Percentiles rank a stretch among this genome's conserved stretches.
These are phyloP conservation scores for Griposia aprilina DNA, from an alignment of 2,888 invertebrate genomes.

Conservation along the genomic window DNA sequence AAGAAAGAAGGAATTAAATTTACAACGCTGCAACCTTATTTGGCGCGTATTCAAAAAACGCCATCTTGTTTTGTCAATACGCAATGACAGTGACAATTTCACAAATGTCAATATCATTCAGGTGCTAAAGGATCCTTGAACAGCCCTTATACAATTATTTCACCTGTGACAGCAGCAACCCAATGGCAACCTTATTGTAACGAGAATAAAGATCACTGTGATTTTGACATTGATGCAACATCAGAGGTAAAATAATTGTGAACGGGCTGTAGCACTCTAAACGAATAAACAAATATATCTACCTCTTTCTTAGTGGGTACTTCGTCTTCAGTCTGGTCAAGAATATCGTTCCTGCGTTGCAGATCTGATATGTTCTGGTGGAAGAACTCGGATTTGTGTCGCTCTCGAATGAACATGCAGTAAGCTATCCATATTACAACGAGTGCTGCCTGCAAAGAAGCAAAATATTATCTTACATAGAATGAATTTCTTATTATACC, in stretches of 20 bases:
- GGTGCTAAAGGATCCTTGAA: neutral
- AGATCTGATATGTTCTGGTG: slow-evolving; percentile 83
- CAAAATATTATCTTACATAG: slow-evolving; percentile 2
- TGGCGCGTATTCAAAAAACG: neutral
- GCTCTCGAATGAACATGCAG: slow-evolving; percentile 86
- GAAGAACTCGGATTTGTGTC: slow-evolving; percentile 80
- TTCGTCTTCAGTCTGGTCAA: slow-evolving; percentile 73
- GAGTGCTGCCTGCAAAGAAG: slow-evolving; percentile 78
- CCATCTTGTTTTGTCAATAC: neutral
- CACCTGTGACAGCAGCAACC: too few relatives aligned
- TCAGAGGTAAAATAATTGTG: too few relatives aligned
- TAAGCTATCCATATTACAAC: slow-evolving; percentile 84
- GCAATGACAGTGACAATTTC: neutral
- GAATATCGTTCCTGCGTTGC: slow-evolving; percentile 74
- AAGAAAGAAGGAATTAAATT: neutral
- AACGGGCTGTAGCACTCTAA: neutral
- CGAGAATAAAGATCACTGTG: too few relatives aligned
- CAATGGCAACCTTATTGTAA: too few relatives aligned
- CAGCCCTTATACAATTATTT: too few relatives aligned
- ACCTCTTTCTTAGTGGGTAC: slow-evolving; percentile 69
- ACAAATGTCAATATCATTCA: neutral
- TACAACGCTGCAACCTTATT: neutral
- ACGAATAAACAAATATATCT: neutral
- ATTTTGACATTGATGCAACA: too few relatives aligned
- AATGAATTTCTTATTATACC: too few relatives aligned